Conservation (phyloP, 1,140 invertebrate species). For the Papilio machaon region DNA sequence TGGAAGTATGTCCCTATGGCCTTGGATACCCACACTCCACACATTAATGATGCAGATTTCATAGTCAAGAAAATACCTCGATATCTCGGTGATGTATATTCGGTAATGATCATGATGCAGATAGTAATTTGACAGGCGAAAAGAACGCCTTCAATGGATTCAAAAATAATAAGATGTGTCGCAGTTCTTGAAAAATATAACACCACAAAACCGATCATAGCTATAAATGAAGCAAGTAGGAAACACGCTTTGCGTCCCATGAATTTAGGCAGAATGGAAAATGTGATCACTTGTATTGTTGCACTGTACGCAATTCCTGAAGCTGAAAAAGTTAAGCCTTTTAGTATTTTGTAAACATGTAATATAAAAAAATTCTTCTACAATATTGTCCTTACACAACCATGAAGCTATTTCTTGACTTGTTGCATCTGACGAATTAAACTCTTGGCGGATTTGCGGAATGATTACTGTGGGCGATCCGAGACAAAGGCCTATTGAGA, state of each 20-base stretch:
- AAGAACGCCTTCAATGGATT: conserved; percentile 48
- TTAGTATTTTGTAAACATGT: conserved; percentile 8
- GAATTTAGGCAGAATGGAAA: neutral
- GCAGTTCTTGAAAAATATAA: conserved; percentile 47
- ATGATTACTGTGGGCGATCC: conserved; percentile 49
- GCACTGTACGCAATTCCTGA: conserved; percentile 5
- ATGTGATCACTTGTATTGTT: neutral
- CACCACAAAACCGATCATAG: conserved; percentile 43
- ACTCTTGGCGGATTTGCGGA: conserved; percentile 46
- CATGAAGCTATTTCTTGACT: conserved; percentile 49
- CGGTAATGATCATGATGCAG: conserved; percentile 48
- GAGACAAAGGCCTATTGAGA: conserved; percentile 44
- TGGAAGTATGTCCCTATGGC: conserved; percentile 56
- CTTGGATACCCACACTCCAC: conserved; percentile 58
- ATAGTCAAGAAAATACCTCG: conserved; percentile 53
- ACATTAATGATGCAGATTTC: conserved; percentile 53
- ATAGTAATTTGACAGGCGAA: conserved; percentile 49
- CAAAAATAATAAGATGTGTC: conserved; percentile 48
- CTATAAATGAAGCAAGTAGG: conserved; percentile 8
- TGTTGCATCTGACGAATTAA: conserved; percentile 46
- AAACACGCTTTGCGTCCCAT: neutral
- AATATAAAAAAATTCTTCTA: neutral
- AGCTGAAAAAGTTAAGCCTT: neutral
- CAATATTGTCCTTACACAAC: conserved; percentile 44
- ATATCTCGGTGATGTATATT: conserved; percentile 53